phyloP scores from a whole-genome alignment of 2,888 invertebrate species.

The Andrena bicolor region DNA sequence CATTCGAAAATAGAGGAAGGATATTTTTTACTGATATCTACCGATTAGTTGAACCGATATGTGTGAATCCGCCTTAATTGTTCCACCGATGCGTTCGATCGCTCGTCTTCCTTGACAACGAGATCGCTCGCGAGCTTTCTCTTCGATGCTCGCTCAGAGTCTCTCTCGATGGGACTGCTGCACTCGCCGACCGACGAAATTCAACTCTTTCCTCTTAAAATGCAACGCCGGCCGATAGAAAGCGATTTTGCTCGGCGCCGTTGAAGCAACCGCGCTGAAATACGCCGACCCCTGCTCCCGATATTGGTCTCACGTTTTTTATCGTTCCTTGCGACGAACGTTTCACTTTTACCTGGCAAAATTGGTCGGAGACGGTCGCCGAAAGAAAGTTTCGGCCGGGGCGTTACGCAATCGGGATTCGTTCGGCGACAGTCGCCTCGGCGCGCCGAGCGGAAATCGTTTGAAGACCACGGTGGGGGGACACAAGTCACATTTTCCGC shows the following conservation, averaged over 20 bases:
- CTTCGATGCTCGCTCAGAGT: conserved; percentile 31
- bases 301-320: conserved; percentile 17
- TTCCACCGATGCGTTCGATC: conserved; percentile 19
- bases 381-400: conserved; percentile 36
- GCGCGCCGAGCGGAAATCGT: not conserved
- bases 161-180: conserved; percentile 14
- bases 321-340: conserved; percentile 14
- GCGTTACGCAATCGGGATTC: conserved; percentile 24
- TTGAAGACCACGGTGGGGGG: not conserved
- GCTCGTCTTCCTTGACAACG: conserved; percentile 43
- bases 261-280: conserved; percentile 4
- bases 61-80: conserved; percentile 21
- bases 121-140: conserved; percentile 60
- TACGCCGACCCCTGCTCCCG: conserved; percentile 23
- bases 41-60: not conserved
- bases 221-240: conserved; percentile 46
- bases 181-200: conserved; percentile 41
- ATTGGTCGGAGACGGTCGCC: conserved; percentile 9
- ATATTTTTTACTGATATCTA: too few relatives aligned
- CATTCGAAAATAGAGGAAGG: too few relatives aligned
- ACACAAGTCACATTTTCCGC: too few relatives aligned
- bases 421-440: conserved; percentile 21
- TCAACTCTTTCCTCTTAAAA: conserved; percentile 40
- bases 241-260: conserved; percentile 37
- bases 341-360: conserved; percentile 54